Percentiles rank a stretch among this genome's conserved stretches.
These are phyloP conservation scores for Taeniopygia guttata DNA, from an alignment of 2,797 vertebrate genomes.

Conservation along the genomic window DNA sequence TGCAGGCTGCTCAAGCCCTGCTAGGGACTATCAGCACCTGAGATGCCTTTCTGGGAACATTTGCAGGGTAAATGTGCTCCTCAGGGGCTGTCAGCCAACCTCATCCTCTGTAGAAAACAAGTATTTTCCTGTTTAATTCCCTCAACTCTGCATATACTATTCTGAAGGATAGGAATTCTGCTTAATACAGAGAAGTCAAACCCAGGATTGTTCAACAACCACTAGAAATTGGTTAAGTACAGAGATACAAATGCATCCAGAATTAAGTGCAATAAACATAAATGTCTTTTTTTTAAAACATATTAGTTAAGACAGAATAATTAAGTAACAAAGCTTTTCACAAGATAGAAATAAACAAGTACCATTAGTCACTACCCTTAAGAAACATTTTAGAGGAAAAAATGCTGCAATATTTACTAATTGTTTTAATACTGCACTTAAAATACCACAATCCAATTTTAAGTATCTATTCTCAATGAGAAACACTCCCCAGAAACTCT, in stretches of 20 bases:
- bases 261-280: not conserved
- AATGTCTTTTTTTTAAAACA: not conserved
- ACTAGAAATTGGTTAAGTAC: not conserved
- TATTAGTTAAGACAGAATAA: not conserved
- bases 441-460: not conserved
- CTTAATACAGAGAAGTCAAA: not conserved
- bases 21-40: not conserved
- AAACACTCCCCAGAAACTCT: not conserved
- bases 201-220: not conserved
- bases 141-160: not conserved
- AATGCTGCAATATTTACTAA: not conserved
- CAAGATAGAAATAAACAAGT: not conserved
- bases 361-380: not conserved
- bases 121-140: not conserved
- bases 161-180: not conserved
- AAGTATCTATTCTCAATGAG: not conserved
- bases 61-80: not conserved
- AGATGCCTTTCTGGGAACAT: not conserved
- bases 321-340: not conserved
- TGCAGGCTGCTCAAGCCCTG: not conserved
- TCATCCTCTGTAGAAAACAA: not conserved
- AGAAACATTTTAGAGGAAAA: not conserved
- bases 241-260: not conserved
- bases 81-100: not conserved
- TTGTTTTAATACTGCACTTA: not conserved